Evolutionary conservation across 1,140 invertebrate species (phyloP).

Genomic region (Drosophila melanogaster): DNA sequence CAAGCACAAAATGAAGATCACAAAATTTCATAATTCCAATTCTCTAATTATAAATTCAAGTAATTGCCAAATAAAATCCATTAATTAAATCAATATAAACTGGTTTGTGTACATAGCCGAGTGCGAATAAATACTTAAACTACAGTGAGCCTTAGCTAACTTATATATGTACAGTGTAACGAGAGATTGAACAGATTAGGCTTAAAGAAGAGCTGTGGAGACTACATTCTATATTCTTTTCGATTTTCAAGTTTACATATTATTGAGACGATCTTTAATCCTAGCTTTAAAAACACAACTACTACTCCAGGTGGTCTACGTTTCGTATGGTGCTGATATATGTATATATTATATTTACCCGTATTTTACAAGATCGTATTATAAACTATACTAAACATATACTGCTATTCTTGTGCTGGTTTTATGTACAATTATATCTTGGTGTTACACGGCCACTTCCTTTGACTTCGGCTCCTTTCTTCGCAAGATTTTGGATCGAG

Average conservation of each 20-base stretch:
- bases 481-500: background rate
- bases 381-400: slow-evolving; percentile 15
- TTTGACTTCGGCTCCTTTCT: slow-evolving; percentile 32
- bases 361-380: slow-evolving; percentile 33
- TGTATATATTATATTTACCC: slow-evolving; percentile 36
- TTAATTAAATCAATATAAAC: background rate
- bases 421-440: slow-evolving; percentile 51
- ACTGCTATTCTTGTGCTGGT: slow-evolving; percentile 14
- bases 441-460: slow-evolving; percentile 57
- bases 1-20: slow-evolving; percentile 48
- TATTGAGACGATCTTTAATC: slow-evolving; percentile 15
- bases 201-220: slow-evolving; percentile 11
- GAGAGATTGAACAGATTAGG: slow-evolving; percentile 37
- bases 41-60: slow-evolving; percentile 24
- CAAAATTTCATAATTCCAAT: slow-evolving; percentile 40
- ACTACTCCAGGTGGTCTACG: slow-evolving; percentile 43
- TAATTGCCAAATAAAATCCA: slow-evolving; percentile 16
- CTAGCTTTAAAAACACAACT: slow-evolving; percentile 21
- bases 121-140: slow-evolving; percentile 42
- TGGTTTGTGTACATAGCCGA: slow-evolving; percentile 5
- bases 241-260: slow-evolving; percentile 18
- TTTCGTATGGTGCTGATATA: slow-evolving; percentile 32
- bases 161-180: slow-evolving; percentile 41
- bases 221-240: slow-evolving; percentile 24
- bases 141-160: slow-evolving; percentile 28